Conservation (phyloP, 2,113 vertebrate genomes). For the Kobus ellipsiprymnus region DNA sequence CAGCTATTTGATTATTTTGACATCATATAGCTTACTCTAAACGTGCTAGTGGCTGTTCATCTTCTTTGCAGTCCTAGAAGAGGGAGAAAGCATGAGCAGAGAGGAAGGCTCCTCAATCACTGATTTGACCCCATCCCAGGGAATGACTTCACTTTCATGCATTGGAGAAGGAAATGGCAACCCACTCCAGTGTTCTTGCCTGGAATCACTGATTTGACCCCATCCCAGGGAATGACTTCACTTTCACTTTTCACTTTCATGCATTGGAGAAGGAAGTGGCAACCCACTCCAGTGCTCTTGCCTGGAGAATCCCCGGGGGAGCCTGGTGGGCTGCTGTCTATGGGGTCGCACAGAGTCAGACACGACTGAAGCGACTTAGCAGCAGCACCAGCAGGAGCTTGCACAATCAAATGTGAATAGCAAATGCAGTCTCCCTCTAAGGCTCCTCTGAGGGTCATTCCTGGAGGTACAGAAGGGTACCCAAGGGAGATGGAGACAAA, state of each 20-base stretch:
- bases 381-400: too few relatives aligned
- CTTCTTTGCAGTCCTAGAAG: background rate
- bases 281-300: too few relatives aligned
- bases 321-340: too few relatives aligned
- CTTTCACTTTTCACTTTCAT: too few relatives aligned
- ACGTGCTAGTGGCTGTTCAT: background rate
- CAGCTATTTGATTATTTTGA: background rate
- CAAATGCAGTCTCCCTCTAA: background rate
- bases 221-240: background rate
- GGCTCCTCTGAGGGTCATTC: background rate
- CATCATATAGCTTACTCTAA: background rate
- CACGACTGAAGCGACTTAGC: too few relatives aligned
- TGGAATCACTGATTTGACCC: background rate
- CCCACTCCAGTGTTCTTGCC: too few relatives aligned
- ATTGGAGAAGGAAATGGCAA: too few relatives aligned
- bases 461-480: too few relatives aligned
- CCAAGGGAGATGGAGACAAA: background rate
- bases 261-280: too few relatives aligned
- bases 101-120: background rate
- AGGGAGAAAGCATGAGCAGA: background rate
- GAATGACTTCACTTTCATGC: too few relatives aligned
- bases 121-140: background rate
- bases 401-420: background rate
- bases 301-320: too few relatives aligned
- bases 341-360: too few relatives aligned